Percentiles rank a stretch among this genome's conserved stretches.
Evolutionary conservation across 64 coral and sea anemone genomes (phyloP).

Genomic region (Actinia equina): DNA sequence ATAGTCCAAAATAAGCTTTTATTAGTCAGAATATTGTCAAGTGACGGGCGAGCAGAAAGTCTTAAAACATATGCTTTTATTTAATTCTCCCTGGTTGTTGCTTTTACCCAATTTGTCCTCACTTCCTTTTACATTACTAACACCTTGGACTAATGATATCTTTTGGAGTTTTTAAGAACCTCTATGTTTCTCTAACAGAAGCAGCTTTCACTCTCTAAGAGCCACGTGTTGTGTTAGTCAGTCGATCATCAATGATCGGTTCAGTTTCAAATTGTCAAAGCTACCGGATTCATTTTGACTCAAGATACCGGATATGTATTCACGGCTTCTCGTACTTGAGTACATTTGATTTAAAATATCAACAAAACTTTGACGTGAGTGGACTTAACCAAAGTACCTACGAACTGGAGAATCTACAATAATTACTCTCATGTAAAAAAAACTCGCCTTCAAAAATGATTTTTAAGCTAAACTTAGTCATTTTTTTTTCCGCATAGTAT

Average conservation of each 20-base stretch:
- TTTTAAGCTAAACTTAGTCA: not conserved
- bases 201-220: not conserved
- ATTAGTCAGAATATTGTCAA: not conserved
- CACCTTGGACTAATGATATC: not conserved
- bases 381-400: slow-evolving; percentile 9
- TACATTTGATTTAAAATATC: slow-evolving; percentile 24
- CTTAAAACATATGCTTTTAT: not conserved
- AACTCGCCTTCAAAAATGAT: not conserved
- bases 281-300: slow-evolving; percentile 12
- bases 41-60: not conserved
- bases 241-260: not conserved
- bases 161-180: not conserved
- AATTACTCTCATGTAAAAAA: not conserved
- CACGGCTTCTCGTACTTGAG: slow-evolving; percentile 11
- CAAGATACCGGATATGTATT: slow-evolving; percentile 11
- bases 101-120: not conserved
- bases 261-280: slow-evolving; percentile 19
- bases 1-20: not conserved
- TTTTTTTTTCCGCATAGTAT: not conserved
- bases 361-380: slow-evolving; percentile 9
- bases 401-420: not conserved
- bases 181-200: slow-evolving; percentile 6
- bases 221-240: not conserved
- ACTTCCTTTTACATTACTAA: not conserved
- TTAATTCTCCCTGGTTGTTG: not conserved